Percentiles rank a stretch among this genome's conserved stretches.
Conservation (phyloP, 2,113 vertebrate species). For the Sturnira hondurensis region DNA sequence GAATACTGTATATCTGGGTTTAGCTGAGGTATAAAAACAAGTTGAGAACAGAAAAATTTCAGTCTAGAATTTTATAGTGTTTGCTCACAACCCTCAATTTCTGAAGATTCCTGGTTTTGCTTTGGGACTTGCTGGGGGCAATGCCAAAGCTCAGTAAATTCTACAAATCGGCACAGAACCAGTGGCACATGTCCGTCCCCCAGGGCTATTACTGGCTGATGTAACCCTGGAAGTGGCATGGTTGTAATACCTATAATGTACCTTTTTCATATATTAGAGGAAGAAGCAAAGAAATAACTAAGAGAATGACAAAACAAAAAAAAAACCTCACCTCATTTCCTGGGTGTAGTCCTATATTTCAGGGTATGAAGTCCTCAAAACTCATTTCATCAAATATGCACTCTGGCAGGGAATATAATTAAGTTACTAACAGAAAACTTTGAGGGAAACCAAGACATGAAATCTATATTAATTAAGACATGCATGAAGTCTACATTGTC, state of each 20-base stretch:
- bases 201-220: neutral
- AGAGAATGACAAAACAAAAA: neutral
- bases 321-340: neutral
- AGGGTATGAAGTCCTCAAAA: neutral
- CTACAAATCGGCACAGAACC: neutral
- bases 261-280: neutral
- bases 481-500: neutral
- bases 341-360: neutral
- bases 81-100: neutral
- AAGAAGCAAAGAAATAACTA: neutral
- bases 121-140: neutral
- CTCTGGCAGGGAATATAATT: neutral
- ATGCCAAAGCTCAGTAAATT: neutral
- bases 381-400: neutral
- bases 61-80: neutral
- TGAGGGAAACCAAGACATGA: neutral
- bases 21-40: neutral
- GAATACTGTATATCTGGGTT: neutral
- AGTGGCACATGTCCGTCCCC: neutral
- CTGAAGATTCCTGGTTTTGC: neutral
- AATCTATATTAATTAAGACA: neutral
- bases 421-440: neutral
- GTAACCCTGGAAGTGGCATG: neutral
- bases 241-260: neutral
- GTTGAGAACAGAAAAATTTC: neutral